These are phyloP conservation scores for Nyctibius grandis DNA, from an alignment of 2,797 vertebrate genomes.

Conservation along the genomic window DNA sequence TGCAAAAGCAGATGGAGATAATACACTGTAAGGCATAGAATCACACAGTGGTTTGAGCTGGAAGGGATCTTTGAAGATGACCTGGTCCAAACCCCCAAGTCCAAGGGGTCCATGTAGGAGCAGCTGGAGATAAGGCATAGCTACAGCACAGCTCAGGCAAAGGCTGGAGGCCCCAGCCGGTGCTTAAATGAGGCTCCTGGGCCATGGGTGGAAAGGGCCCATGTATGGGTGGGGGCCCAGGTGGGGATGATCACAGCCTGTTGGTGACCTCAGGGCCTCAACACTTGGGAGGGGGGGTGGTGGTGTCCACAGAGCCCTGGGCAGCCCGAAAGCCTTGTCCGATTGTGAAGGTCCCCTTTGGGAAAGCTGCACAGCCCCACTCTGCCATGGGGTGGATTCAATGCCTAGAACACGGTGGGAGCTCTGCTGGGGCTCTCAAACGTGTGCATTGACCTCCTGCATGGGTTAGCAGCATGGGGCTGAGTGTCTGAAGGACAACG, in stretches of 20 bases:
- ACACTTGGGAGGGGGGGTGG: too few species aligned
- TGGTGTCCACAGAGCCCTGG: background rate
- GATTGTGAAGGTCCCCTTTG: background rate
- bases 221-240: fast-evolving
- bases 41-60: too few species aligned
- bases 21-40: background rate
- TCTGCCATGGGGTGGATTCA: background rate
- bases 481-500: background rate
- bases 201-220: background rate
- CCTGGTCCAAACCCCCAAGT: background rate
- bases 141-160: background rate
- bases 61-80: background rate
- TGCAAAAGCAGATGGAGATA: background rate
- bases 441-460: background rate
- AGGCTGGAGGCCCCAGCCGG: background rate
- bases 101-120: background rate
- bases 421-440: background rate
- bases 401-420: background rate
- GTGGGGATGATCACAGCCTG: background rate
- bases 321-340: background rate
- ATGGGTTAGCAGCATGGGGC: fast-evolving
- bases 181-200: background rate
- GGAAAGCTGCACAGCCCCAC: background rate
- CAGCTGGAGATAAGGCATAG: background rate
- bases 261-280: background rate